These are phyloP conservation scores for Hyla sarda DNA, from an alignment of 2,113 vertebrate genomes.

Conservation along the genomic window DNA sequence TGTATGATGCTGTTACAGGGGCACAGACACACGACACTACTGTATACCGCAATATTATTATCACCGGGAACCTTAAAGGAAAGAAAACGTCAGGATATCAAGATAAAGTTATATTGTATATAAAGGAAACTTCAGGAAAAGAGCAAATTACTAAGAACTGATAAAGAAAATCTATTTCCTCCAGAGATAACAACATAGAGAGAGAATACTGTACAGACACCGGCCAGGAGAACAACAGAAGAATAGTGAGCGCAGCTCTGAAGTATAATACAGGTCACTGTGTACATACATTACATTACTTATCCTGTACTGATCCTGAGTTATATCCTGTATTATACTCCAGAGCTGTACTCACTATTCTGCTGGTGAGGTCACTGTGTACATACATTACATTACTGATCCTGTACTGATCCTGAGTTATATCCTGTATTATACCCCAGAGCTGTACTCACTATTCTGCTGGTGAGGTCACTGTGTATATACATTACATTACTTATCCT, in stretches of 20 bases:
- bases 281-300: neutral
- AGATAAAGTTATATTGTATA: neutral
- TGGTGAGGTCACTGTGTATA: no score
- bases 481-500: neutral
- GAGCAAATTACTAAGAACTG: neutral
- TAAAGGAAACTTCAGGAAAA: neutral
- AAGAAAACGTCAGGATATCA: no score
- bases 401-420: neutral
- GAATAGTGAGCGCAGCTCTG: no score
- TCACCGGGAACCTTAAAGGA: no score
- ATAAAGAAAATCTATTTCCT: neutral
- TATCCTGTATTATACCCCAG: no score
- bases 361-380: slow-evolving; percentile 1
- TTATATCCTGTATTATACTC: neutral
- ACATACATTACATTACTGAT: neutral
- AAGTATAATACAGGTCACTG: neutral
- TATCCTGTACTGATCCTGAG: neutral
- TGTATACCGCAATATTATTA: no score
- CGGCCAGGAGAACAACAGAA: no score
- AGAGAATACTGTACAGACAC: no score
- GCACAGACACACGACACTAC: no score
- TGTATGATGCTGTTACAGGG: no score
- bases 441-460: neutral
- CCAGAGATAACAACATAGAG: neutral
- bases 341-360: slow-evolving; percentile 11